Evolutionary conservation across 2,888 invertebrate genomes (phyloP).

Genomic region (Callyntrura sp.): DNA sequence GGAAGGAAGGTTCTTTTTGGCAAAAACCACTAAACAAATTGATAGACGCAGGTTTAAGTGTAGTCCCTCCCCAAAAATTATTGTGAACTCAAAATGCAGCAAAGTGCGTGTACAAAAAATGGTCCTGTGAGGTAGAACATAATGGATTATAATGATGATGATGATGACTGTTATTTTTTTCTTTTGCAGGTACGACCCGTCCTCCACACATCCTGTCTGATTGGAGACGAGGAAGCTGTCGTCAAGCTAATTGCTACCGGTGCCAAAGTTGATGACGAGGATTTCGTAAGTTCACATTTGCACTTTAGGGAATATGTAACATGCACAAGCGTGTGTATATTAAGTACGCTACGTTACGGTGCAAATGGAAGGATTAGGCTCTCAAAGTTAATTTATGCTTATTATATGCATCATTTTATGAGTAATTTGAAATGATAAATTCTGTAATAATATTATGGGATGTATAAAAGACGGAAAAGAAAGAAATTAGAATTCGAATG

Average conservation of each 20-base stretch:
- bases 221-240: constrained; percentile 80
- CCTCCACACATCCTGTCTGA: constrained; percentile 77
- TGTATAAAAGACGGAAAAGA: not conserved
- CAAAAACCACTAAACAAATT: not conserved
- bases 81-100: not conserved
- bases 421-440: not conserved
- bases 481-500: not conserved
- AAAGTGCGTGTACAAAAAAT: too few relatives aligned
- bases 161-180: constrained; percentile 20
- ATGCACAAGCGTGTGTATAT: too few relatives aligned
- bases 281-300: constrained; percentile 78
- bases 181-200: constrained; percentile 76
- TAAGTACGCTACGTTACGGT: not conserved
- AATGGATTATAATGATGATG: not conserved
- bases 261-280: constrained; percentile 76
- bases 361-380: not conserved
- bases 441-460: not conserved
- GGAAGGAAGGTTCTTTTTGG: not conserved
- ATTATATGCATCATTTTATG: not conserved
- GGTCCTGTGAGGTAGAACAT: too few relatives aligned
- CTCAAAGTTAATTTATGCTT: not conserved
- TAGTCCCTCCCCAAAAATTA: constrained; percentile 26
- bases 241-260: constrained; percentile 73
- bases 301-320: too few relatives aligned
- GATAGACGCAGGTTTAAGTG: not conserved